Conservation (phyloP, 1,140 invertebrate species). For the Philaenus spumarius region DNA sequence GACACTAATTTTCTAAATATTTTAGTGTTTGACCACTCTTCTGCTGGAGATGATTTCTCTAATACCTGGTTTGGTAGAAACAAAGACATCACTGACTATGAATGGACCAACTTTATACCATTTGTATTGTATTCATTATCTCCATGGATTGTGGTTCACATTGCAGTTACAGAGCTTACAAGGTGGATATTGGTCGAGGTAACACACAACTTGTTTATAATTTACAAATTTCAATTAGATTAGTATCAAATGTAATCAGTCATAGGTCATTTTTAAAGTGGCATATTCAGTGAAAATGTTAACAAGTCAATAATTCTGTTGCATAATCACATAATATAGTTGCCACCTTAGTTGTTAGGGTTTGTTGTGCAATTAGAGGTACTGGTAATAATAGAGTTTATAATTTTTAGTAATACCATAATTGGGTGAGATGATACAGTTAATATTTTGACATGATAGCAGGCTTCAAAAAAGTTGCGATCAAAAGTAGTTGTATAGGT, state of each 20-base stretch:
- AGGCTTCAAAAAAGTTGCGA: too few species aligned
- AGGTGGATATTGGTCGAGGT: constrained; percentile 16
- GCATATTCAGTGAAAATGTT: neutral
- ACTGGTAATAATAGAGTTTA: too few species aligned
- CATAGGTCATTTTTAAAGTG: neutral
- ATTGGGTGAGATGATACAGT: too few species aligned
- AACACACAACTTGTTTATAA: neutral
- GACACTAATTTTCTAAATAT: too few species aligned
- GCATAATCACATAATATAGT: too few species aligned
- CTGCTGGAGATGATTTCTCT: constrained; percentile 16
- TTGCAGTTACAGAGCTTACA: constrained; percentile 15
- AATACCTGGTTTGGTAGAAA: constrained; percentile 23
- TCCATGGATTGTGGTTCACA: constrained; percentile 29
- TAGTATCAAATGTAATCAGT: neutral
- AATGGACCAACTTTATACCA: constrained; percentile 28
- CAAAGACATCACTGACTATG: constrained; percentile 29
- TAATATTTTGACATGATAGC: too few species aligned
- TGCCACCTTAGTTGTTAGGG: too few species aligned
- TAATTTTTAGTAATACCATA: too few species aligned
- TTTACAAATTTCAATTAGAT: neutral
- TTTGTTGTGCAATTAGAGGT: too few species aligned
- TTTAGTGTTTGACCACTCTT: constrained; percentile 20
- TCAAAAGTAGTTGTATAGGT: too few species aligned
- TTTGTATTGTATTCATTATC: constrained; percentile 17
- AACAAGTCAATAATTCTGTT: too few species aligned